Percentiles rank a stretch among this genome's conserved stretches.
Conservation (phyloP, 2,888 invertebrate species). For the Mamestra brassicae region DNA sequence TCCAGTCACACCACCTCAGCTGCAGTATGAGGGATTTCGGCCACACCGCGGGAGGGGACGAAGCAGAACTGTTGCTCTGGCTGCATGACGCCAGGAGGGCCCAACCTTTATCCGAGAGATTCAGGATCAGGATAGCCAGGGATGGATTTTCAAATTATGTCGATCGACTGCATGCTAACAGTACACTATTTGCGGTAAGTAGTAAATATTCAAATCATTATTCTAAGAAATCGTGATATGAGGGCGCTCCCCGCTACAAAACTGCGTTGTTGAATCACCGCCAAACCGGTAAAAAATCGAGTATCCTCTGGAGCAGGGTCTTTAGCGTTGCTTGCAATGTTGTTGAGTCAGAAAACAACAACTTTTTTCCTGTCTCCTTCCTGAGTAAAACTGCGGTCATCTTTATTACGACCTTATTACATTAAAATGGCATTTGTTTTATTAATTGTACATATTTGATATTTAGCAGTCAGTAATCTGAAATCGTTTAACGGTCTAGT, state of each 20-base stretch:
- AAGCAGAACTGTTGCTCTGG: conserved; percentile 96
- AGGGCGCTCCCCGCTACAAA: background rate
- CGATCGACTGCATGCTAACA: conserved; percentile 96
- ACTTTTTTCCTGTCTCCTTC: background rate
- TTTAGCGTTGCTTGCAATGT: background rate
- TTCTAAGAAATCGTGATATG: background rate
- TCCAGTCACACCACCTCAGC: conserved; percentile 92
- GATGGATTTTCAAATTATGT: conserved; percentile 97
- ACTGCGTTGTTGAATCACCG: background rate
- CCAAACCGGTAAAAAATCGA: background rate
- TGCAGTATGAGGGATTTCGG: conserved; percentile 96
- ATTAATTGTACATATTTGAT: background rate
- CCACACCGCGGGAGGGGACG: conserved; percentile 96
- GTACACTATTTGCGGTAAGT: conserved; percentile 96
- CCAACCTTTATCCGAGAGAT: conserved; percentile 96
- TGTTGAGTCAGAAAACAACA: background rate
- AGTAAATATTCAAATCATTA: background rate
- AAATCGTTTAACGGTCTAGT: conserved; percentile 16
- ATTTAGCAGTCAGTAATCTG: conserved; percentile 7
- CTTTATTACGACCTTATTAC: background rate
- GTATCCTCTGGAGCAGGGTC: background rate
- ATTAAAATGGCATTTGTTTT: background rate
- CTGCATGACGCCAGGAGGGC: conserved; percentile 95
- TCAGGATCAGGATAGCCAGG: conserved; percentile 96
- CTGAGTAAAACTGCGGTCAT: background rate